These are phyloP conservation scores for Balanococcus diminutus DNA, from an alignment of 2,888 invertebrate genomes.

Conservation along the genomic window DNA sequence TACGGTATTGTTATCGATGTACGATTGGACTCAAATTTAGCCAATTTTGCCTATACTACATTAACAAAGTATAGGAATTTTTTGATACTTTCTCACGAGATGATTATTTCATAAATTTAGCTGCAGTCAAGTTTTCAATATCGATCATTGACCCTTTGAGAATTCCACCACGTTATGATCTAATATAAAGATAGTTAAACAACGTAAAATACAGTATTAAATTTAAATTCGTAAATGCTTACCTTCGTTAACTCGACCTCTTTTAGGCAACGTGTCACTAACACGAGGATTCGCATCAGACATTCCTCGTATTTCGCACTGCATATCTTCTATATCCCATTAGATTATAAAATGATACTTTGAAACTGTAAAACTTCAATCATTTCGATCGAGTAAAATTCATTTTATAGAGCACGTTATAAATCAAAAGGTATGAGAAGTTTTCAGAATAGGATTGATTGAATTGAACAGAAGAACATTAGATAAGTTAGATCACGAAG, in stretches of 20 bases:
- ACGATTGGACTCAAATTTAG: not conserved
- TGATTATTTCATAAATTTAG: not conserved
- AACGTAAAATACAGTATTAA: no score
- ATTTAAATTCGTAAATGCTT: constrained; percentile 58
- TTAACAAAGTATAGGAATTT: not conserved
- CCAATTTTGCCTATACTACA: not conserved
- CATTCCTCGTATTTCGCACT: constrained; percentile 58
- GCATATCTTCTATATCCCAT: constrained; percentile 53
- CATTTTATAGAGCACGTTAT: not conserved
- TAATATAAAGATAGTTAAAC: no score
- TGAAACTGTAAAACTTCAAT: not conserved
- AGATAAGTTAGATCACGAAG: not conserved
- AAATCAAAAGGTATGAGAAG: not conserved
- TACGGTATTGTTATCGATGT: not conserved
- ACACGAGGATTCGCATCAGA: constrained; percentile 57
- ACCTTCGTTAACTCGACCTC: constrained; percentile 73
- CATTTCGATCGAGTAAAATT: not conserved
- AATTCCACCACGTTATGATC: no score
- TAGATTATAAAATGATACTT: not conserved
- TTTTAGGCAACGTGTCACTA: constrained; percentile 68
- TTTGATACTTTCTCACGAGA: not conserved
- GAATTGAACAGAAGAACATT: not conserved
- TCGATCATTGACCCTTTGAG: not conserved
- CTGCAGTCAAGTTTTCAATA: not conserved
- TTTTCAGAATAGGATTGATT: not conserved